These are phyloP conservation scores for Leptobrachium ailaonicum DNA, from an alignment of 2,113 vertebrate genomes.

Conservation along the genomic window DNA sequence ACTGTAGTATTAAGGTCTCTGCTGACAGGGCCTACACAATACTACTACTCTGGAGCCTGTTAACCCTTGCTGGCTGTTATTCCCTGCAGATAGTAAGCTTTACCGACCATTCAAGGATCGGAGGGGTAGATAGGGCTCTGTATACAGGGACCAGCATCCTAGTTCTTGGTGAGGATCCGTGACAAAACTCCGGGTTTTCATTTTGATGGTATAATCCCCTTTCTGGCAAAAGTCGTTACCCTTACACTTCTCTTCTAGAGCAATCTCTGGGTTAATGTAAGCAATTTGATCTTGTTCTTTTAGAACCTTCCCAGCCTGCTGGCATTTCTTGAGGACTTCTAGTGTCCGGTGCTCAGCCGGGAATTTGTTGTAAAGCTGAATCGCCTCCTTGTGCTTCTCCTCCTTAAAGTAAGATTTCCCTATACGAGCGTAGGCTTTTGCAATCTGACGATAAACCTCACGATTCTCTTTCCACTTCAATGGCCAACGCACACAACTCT, in stretches of 20 bases:
- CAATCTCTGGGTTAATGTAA: conserved; percentile 87
- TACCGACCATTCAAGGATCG: no score
- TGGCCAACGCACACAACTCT: conserved; percentile 84
- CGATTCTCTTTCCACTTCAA: conserved; percentile 86
- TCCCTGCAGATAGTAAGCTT: no score
- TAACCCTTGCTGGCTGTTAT: no score
- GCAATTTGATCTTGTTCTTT: conserved; percentile 87
- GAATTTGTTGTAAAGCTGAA: conserved; percentile 91
- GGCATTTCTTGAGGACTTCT: conserved; percentile 90
- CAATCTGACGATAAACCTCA: conserved; percentile 90
- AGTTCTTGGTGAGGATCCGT: no score
- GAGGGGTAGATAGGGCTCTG: no score
- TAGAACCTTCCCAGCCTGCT: conserved; percentile 91
- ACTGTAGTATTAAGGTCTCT: no score
- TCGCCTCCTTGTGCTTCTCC: conserved; percentile 83
- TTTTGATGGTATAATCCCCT: conserved; percentile 83
- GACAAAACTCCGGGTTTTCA: conserved; percentile 87
- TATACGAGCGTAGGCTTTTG: conserved; percentile 91
- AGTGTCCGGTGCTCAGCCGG: conserved; percentile 88
- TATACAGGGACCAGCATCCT: no score
- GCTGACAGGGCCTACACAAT: no score
- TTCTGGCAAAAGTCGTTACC: conserved; percentile 92
- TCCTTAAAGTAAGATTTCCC: conserved; percentile 90
- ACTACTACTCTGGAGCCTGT: no score
- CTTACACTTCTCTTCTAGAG: conserved; percentile 87